These are phyloP conservation scores for Pemphigus obesinymphae DNA, from an alignment of 1,140 invertebrate species.

Conservation along the genomic window DNA sequence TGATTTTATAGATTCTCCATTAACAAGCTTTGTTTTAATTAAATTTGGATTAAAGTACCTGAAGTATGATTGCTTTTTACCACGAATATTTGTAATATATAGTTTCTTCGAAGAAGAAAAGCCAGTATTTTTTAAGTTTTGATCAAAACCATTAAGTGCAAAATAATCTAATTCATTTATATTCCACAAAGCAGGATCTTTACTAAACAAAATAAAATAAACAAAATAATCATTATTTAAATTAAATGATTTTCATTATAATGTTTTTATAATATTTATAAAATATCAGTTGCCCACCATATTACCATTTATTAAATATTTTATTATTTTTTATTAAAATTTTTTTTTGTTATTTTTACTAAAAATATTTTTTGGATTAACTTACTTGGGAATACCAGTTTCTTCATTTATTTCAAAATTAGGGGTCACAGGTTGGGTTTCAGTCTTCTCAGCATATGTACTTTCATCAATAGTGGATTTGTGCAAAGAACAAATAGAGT, in stretches of 20 bases:
- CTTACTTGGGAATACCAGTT: not conserved
- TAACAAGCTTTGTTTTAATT: constrained; percentile 45
- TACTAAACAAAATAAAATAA: constrained; percentile 10
- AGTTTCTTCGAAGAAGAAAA: not conserved
- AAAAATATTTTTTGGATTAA: not conserved
- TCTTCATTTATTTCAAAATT: not conserved
- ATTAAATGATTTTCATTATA: too few species aligned
- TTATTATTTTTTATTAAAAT: too few species aligned
- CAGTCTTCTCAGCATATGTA: not conserved
- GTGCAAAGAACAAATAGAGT: not conserved
- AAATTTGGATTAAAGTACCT: constrained; percentile 32
- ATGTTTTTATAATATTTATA: not conserved
- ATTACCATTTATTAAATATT: too few species aligned
- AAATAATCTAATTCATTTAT: constrained; percentile 30
- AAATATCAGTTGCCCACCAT: too few species aligned
- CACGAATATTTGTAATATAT: not conserved
- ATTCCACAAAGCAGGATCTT: constrained; percentile 24
- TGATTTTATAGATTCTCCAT: constrained; percentile 46
- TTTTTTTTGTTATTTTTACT: too few species aligned
- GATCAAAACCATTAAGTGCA: not conserved
- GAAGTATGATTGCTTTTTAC: not conserved
- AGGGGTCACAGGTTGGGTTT: not conserved
- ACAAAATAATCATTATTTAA: too few species aligned
- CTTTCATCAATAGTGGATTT: constrained; percentile 1
- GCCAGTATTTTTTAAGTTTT: constrained; percentile 15